phyloP scores from a whole-genome alignment of 2,888 invertebrate genomes.

The Lypha dubia region DNA sequence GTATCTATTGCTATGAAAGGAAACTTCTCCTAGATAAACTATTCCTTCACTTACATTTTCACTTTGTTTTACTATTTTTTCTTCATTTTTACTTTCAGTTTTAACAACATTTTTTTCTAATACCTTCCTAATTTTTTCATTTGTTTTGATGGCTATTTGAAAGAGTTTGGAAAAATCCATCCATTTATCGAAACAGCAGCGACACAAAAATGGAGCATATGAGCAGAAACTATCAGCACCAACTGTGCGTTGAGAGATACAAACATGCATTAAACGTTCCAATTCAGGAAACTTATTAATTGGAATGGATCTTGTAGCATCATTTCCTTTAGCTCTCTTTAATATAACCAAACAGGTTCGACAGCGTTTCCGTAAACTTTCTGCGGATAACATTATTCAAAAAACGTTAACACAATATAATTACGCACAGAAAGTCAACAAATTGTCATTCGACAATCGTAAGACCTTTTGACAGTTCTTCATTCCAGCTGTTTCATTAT shows the following conservation, averaged over 20 bases:
- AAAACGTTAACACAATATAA: conserved; percentile 9
- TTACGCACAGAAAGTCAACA: not conserved
- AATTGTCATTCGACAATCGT: not conserved
- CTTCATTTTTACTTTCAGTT: not conserved
- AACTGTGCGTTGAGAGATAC: conserved; percentile 9
- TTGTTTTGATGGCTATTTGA: conserved; percentile 39
- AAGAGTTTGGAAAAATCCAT: conserved; percentile 39
- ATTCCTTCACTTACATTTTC: conserved; percentile 35
- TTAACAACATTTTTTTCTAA: conserved; percentile 10
- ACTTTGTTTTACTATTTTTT: not conserved
- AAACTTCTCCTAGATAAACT: not conserved
- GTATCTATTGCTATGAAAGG: too few relatives aligned
- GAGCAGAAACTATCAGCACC: conserved; percentile 22
- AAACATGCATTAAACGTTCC: conserved; percentile 39
- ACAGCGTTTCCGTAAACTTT: conserved; percentile 51
- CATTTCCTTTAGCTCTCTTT: conserved; percentile 7
- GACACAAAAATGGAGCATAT: conserved; percentile 57
- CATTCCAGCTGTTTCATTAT: conserved; percentile 47
- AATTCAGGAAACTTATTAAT: conserved; percentile 45
- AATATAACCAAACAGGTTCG: conserved; percentile 58
- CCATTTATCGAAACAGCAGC: conserved; percentile 63
- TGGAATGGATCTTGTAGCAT: conserved; percentile 1
- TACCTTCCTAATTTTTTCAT: conserved; percentile 42
- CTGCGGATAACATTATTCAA: conserved; percentile 43
- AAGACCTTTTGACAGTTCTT: conserved; percentile 38